A percentile compares a stretch with the other conserved stretches of the same genome.
These are phyloP conservation scores for Halcyon badia DNA, from an alignment of 2,797 vertebrate genomes.

Conservation along the genomic window DNA sequence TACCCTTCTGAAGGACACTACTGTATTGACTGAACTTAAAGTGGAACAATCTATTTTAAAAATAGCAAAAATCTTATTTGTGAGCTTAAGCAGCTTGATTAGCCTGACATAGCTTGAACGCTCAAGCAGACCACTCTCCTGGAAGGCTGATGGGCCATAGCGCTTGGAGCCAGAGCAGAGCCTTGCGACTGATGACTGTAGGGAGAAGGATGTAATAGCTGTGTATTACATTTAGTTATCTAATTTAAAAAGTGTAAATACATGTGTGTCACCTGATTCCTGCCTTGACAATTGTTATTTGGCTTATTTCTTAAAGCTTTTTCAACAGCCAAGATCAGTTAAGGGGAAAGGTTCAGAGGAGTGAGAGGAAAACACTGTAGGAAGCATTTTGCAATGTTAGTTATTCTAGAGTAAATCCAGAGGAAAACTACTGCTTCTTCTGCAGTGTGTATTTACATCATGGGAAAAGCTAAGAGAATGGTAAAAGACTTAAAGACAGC, in stretches of 20 bases:
- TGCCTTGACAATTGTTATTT: background rate
- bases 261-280: background rate
- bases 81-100: background rate
- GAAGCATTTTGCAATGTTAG: background rate
- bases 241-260: background rate
- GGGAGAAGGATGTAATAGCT: background rate
- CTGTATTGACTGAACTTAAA: background rate
- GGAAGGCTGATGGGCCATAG: background rate
- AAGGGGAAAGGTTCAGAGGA: background rate
- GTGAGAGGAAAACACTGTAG: background rate
- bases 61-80: background rate
- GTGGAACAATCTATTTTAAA: background rate
- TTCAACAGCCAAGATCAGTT: background rate
- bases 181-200: background rate
- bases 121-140: background rate
- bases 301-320: background rate
- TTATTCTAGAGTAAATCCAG: background rate
- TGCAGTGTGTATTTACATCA: background rate
- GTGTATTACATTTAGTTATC: background rate
- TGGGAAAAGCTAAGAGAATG: slow-evolving; percentile 20
- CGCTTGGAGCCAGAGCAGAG: background rate
- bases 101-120: background rate
- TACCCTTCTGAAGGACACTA: background rate
- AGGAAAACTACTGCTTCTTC: background rate
- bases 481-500: slow-evolving; percentile 23